Conservation (phyloP, 2,888 invertebrate species). For the Nematopogon swammerdamellus region DNA sequence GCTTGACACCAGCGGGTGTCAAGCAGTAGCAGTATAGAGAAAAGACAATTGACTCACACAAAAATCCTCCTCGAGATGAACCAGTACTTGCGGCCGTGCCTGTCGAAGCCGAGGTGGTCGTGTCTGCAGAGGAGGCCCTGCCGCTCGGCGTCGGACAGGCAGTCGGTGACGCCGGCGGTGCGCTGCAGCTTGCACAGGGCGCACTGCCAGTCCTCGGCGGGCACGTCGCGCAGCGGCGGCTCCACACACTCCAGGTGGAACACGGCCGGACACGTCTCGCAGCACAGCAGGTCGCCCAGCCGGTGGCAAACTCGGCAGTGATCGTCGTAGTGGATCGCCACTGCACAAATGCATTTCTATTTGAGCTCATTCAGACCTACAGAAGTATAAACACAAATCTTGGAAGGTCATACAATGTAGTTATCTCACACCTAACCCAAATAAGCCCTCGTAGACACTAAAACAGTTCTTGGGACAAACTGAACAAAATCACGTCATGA, state of each 20-base stretch:
- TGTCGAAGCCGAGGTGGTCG: slow-evolving; percentile 91
- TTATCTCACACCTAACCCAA: too few relatives aligned
- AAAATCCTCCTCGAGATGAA: slow-evolving; percentile 90
- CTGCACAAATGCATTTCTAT: slow-evolving; percentile 22
- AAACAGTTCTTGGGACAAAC: too few relatives aligned
- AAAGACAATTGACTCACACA: slow-evolving; percentile 65
- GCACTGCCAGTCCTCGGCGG: slow-evolving; percentile 98
- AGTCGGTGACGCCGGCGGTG: slow-evolving; percentile 91
- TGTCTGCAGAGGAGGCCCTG: slow-evolving; percentile 90
- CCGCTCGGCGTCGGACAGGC: slow-evolving; percentile 86
- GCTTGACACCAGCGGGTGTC: too few relatives aligned
- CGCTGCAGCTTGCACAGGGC: slow-evolving; percentile 89
- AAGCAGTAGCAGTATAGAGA: too few relatives aligned
- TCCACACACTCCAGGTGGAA: slow-evolving; percentile 97
- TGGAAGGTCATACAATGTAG: too few relatives aligned
- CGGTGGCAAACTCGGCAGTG: slow-evolving; percentile 91
- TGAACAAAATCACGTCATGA: too few relatives aligned
- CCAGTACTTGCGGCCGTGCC: slow-evolving; percentile 97
- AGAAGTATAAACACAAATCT: too few relatives aligned
- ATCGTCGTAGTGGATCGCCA: slow-evolving; percentile 88
- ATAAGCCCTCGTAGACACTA: too few relatives aligned
- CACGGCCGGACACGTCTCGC: slow-evolving; percentile 97
- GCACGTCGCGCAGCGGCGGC: slow-evolving; percentile 90
- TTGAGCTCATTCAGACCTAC: too few relatives aligned
- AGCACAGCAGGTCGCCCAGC: slow-evolving; percentile 91